Conservation (phyloP, 2,888 invertebrate species). For the Argynnis bischoffii region DNA sequence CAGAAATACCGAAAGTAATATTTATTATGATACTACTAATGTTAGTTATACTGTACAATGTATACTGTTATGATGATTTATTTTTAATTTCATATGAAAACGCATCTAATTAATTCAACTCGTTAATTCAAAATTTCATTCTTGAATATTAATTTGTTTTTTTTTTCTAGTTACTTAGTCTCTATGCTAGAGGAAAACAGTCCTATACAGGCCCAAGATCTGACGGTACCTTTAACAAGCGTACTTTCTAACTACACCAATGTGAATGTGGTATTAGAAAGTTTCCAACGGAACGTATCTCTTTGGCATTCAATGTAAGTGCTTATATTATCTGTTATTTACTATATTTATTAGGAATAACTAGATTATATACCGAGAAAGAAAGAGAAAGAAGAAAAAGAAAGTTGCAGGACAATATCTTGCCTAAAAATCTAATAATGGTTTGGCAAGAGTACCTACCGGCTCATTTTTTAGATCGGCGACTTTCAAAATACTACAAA, state of each 20-base stretch:
- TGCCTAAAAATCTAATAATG: too few relatives aligned
- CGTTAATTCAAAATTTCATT: not conserved
- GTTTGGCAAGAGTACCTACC: too few relatives aligned
- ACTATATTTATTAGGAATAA: not conserved
- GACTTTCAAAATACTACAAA: too few relatives aligned
- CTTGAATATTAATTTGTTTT: not conserved
- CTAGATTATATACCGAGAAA: too few relatives aligned
- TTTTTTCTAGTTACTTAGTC: slow-evolving; percentile 58
- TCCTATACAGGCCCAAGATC: slow-evolving; percentile 68
- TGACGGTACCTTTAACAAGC: slow-evolving; percentile 67
- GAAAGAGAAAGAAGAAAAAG: too few relatives aligned
- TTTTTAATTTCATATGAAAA: not conserved
- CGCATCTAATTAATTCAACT: not conserved
- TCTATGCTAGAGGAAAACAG: slow-evolving; percentile 62
- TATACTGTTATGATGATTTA: not conserved
- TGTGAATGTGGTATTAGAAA: slow-evolving; percentile 77
- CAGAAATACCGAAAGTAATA: too few relatives aligned
- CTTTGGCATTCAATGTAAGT: slow-evolving; percentile 67
- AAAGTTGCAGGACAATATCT: too few relatives aligned
- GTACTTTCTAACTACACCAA: slow-evolving; percentile 80
- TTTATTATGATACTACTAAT: too few relatives aligned
- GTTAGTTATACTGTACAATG: too few relatives aligned
- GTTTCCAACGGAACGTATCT: slow-evolving; percentile 66
- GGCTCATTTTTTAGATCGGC: too few relatives aligned
- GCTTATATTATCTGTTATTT: not conserved